These are phyloP conservation scores for Paraescarpia echinospica DNA, from an alignment of 1,140 invertebrate species.

Conservation along the genomic window DNA sequence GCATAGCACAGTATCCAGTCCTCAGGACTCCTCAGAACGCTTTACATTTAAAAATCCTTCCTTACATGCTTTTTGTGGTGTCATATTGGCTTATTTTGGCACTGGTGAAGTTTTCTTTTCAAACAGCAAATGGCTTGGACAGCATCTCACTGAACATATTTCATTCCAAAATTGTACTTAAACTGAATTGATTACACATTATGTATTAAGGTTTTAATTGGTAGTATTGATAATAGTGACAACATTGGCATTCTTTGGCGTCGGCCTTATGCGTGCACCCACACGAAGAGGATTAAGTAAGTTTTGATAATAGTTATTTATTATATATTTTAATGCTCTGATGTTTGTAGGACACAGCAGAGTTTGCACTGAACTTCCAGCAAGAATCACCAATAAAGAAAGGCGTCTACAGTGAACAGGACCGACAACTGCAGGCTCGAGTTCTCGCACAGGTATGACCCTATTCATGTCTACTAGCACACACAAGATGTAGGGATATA, in stretches of 20 bases:
- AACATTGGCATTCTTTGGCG: no score
- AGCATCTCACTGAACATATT: background rate
- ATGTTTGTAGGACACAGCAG: conserved; percentile 47
- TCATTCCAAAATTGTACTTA: background rate
- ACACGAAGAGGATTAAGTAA: no score
- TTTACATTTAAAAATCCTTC: no score
- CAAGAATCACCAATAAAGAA: conserved; percentile 51
- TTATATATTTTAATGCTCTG: background rate
- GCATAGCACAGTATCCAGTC: no score
- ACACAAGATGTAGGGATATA: background rate
- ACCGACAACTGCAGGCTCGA: conserved; percentile 47
- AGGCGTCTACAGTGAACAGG: conserved; percentile 45
- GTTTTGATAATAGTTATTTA: no score
- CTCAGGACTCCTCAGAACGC: no score
- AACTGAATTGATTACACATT: background rate
- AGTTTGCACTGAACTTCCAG: conserved; percentile 52
- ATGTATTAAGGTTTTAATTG: background rate
- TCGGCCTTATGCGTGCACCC: no score
- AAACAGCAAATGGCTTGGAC: background rate
- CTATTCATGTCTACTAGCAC: background rate
- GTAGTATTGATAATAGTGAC: background rate
- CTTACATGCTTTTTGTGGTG: no score
- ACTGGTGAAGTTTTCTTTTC: background rate
- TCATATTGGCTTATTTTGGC: background rate
- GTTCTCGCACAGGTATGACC: conserved; percentile 49